These are phyloP conservation scores for Poeciliopsis occidentalis DNA, from an alignment of 2,113 vertebrate species.

Conservation along the genomic window DNA sequence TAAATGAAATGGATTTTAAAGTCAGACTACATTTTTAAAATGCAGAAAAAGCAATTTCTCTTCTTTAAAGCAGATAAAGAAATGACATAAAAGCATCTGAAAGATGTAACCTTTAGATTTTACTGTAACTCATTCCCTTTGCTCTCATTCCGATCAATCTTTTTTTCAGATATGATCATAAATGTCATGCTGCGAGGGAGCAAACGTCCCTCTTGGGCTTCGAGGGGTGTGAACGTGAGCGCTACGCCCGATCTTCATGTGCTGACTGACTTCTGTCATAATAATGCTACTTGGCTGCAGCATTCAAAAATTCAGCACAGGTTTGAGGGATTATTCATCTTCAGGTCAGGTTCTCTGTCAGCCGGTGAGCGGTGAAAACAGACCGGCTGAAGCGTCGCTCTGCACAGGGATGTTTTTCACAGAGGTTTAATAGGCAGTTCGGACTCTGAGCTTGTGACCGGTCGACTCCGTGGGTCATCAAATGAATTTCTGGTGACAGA, in stretches of 20 bases:
- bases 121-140: not conserved
- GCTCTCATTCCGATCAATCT: not conserved
- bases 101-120: conserved; percentile 1
- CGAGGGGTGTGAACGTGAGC: not conserved
- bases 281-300: not conserved
- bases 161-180: not conserved
- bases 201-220: not conserved
- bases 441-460: conserved; percentile 11
- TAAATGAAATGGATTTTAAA: not conserved
- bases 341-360: conserved; percentile 7
- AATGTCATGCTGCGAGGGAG: not conserved
- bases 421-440: conserved; percentile 24
- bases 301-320: not conserved
- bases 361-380: not conserved
- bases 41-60: not conserved
- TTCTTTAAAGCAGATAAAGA: not conserved
- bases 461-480: conserved; percentile 7
- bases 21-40: not conserved
- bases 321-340: conserved; percentile 14
- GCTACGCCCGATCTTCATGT: not conserved
- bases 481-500: conserved; percentile 29
- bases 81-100: not conserved
- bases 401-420: conserved; percentile 5
- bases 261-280: not conserved
- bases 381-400: conserved; percentile 2